Evolutionary conservation across 2,888 invertebrate genomes (phyloP).

Genomic region (Serrognathus titanus): DNA sequence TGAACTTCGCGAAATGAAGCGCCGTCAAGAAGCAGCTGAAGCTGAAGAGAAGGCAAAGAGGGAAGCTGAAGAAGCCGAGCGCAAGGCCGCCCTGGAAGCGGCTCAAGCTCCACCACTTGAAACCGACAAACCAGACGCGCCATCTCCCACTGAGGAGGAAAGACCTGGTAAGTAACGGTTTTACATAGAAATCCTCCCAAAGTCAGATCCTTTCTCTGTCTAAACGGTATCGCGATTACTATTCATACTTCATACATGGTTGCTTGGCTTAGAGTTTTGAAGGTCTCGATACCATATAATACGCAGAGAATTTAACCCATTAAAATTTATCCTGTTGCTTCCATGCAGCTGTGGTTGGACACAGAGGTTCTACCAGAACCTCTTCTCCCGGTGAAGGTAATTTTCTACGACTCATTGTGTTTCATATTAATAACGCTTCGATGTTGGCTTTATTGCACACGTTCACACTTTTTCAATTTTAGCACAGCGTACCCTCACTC

Average conservation of each 20-base stretch:
- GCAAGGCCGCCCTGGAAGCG: conserved; percentile 58
- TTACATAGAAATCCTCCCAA: neutral
- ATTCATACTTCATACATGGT: neutral
- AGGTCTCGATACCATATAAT: neutral
- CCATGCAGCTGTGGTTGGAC: conserved; percentile 44
- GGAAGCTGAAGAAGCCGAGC: conserved; percentile 78
- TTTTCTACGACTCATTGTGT: neutral
- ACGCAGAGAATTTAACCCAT: neutral
- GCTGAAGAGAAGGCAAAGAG: conserved; percentile 64
- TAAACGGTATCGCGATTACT: neutral
- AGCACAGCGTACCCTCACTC: neutral
- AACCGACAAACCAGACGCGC: conserved; percentile 45
- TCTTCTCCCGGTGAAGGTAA: conserved; percentile 49
- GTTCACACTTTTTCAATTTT: neutral
- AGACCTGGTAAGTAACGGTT: conserved; percentile 50
- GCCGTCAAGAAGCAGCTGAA: conserved; percentile 69
- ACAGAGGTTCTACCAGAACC: conserved; percentile 44
- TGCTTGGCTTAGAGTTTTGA: neutral
- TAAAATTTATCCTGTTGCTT: conserved; percentile 21
- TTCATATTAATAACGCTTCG: conserved; percentile 13
- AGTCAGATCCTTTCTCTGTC: neutral
- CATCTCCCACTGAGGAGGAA: conserved; percentile 53
- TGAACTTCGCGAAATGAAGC: conserved; percentile 93
- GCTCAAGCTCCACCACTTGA: conserved; percentile 53
- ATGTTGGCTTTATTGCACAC: conserved; percentile 19